phyloP scores from a whole-genome alignment of 2,888 invertebrate genomes.

The Flexamia atlantica region DNA sequence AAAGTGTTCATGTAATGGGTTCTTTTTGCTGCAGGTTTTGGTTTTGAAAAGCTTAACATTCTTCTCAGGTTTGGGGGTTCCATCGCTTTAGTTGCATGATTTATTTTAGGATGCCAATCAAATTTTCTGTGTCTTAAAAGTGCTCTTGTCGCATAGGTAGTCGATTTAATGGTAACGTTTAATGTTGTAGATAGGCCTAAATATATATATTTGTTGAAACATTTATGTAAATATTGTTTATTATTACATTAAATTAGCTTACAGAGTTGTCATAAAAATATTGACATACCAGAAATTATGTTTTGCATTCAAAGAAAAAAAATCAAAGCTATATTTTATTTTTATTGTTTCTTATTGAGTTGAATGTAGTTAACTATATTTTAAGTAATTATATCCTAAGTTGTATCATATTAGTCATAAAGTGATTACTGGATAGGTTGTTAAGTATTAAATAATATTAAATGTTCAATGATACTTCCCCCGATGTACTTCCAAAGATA shows the following conservation, averaged over 20 bases:
- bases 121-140: slow-evolving; percentile 41
- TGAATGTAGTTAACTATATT: neutral
- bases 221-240: slow-evolving; percentile 56
- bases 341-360: slow-evolving; percentile 16
- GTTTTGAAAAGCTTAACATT: slow-evolving; percentile 15
- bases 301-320: neutral
- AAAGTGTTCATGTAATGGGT: slow-evolving; percentile 5
- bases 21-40: slow-evolving; percentile 24
- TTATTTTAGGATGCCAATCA: neutral
- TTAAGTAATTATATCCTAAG: neutral
- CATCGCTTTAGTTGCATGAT: neutral
- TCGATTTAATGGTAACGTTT: neutral
- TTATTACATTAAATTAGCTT: slow-evolving; percentile 17
- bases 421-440: neutral
- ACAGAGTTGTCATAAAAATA: neutral
- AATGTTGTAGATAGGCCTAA: slow-evolving; percentile 34
- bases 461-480: neutral
- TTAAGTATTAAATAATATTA: neutral
- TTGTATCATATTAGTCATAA: neutral
- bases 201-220: slow-evolving; percentile 41
- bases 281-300: neutral
- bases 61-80: slow-evolving; percentile 11
- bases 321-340: slow-evolving; percentile 32
- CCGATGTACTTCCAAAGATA: neutral
- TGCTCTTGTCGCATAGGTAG: slow-evolving; percentile 23